Evolutionary conservation across 1,140 invertebrate genomes (phyloP), one percentile per base, ranked within the genome.

Genomic region (Ericerus pela): DNA sequence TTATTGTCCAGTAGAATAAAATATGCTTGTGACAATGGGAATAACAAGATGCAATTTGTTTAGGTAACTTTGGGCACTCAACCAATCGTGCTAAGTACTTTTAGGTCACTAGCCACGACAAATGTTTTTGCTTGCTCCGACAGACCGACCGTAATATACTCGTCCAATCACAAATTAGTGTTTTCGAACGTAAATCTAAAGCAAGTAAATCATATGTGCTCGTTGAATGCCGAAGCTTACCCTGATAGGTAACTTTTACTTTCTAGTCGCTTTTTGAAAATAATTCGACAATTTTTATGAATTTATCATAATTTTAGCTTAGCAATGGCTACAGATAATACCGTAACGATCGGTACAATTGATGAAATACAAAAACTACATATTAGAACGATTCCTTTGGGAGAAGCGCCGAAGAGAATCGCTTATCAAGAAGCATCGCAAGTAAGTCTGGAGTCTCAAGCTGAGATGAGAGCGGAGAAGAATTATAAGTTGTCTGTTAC

Each of bases 61-160:
- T 57, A 74, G 71, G 79, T 97, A 14, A 96, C 92, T 0, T 73
- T 99, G 3, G 96, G 95, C 28, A 99, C 95, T 0, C 94, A 98
- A 68, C 95, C 96, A 2, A 97, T 93, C 1, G 85, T 92, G 36
- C 72, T 99, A 55, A 77, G 84, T 60, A 92, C 88, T 16, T 99
- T 99, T 66, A 78, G 81, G 60, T 94, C 93, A 2, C 73, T 91
- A 41, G 86, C 88, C 8, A 94, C 91, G 0, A 93, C 86, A 14
- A 98, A 97, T 73, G 92, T 99, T 2, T 99, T 99, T 73, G 96
- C 94, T 11, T 99, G 96, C 68, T 96, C 92, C 0, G 95, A 99
- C 71, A 77, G 95, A 51, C 96, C 96, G 0, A 96, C 95, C 0
- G 95, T 99, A 1, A 97, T 99, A 61, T 99, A 98, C 73, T 96